Conservation (phyloP, 1,140 invertebrate species). For the Anadara kagoshimensis region DNA sequence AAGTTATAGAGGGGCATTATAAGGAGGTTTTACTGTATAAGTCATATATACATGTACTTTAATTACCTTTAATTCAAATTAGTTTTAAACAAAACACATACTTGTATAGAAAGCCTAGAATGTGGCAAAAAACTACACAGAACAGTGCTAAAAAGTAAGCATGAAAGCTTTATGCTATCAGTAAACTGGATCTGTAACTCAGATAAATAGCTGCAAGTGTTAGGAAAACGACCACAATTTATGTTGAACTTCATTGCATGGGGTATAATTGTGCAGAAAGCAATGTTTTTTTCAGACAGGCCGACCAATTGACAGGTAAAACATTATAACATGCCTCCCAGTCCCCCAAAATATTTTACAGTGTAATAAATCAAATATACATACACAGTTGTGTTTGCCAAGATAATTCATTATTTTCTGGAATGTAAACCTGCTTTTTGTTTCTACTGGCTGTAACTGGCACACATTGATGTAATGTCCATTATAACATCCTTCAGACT, state of each 20-base stretch:
- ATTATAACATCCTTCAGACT: slow-evolving; percentile 39
- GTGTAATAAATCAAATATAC: slow-evolving; percentile 3
- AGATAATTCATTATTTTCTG: slow-evolving; percentile 52
- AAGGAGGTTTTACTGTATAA: background rate
- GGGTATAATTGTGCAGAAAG: too few relatives aligned
- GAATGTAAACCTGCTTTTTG: slow-evolving; percentile 42
- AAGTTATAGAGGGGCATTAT: too few relatives aligned
- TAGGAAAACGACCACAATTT: too few relatives aligned
- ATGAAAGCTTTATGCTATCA: too few relatives aligned
- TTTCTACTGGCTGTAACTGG: slow-evolving; percentile 40
- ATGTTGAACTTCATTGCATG: too few relatives aligned
- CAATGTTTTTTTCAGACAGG: too few relatives aligned
- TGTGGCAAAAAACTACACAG: too few relatives aligned
- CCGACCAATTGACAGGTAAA: background rate
- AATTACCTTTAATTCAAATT: background rate
- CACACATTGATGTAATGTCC: slow-evolving; percentile 48
- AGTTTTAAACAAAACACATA: background rate
- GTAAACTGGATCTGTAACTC: too few relatives aligned
- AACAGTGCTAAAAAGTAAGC: too few relatives aligned
- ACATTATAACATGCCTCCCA: background rate
- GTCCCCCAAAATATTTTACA: background rate
- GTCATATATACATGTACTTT: background rate
- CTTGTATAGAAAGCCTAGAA: background rate
- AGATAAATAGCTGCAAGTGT: too few relatives aligned
- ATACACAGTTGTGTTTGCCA: slow-evolving; percentile 49